Evolutionary conservation across 2,797 vertebrate genomes (phyloP), one percentile per base, ranked within the genome.

Genomic region (Moxostoma hubbsi): DNA sequence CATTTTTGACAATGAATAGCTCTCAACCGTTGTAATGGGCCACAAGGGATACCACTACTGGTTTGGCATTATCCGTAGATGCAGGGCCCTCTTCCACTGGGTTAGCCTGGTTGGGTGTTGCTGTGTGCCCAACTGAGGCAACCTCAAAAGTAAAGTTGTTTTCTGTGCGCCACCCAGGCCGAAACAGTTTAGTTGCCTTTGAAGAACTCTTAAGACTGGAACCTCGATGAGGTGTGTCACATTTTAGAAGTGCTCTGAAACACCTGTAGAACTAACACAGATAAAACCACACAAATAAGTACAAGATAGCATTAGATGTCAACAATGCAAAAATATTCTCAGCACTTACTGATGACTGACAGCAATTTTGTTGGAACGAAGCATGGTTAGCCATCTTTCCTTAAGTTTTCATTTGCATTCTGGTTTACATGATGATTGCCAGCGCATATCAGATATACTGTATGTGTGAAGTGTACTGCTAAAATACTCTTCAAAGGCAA

Each of bases 231-330:
- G 85, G 88, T 9, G 79, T 1, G 49, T 89, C 73, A 55, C 94
- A 95, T 6, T 43, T 83, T 16, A 94, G 73, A 79, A 94, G 83
- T 13, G 92, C 90, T 68, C 86, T 87, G 87, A 94, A 94, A 83
- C 93, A 94, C 85, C 94, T 94, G 91, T 93, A 93, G 87, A 95
- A 95, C 94, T 95, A 83, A 82, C 65, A 85, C 45, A 82, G 13
- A 81, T 13, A 82, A 65, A 75, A 74, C 85, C 80, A 50, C 45
- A 82, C 50, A 74, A 49, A 71, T 18, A 75, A 45, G 11, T 11
- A 18, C 51, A 68, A 68, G 5, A 16, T 50, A 16, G 9, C 55
- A 77, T 77, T 77, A 61, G 9, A 53, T 18, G 18, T 7, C 4
- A 65, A 24, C 10, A 75, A 58, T 4, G 0, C 8, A 16, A 1